phyloP scores from a whole-genome alignment of 2,797 vertebrate genomes.

The Poeciliopsis gracilis region DNA sequence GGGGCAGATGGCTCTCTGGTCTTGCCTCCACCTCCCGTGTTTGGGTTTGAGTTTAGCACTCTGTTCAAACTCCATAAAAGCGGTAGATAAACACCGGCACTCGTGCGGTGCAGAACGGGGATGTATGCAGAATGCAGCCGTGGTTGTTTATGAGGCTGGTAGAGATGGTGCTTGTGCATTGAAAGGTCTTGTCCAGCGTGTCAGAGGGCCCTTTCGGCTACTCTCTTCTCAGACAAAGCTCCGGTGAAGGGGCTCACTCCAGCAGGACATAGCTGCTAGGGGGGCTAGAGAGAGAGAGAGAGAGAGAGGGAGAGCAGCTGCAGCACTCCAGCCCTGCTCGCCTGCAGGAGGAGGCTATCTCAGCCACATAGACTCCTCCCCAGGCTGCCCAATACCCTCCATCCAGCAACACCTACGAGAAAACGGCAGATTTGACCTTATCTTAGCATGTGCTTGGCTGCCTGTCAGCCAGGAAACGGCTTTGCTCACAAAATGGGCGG shows the following conservation, averaged over 20 bases:
- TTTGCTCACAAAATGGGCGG: slow-evolving; percentile 47
- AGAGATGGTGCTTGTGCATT: slow-evolving; percentile 72
- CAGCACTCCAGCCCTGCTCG: slow-evolving; percentile 71
- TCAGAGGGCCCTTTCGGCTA: slow-evolving; percentile 82
- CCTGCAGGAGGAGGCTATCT: slow-evolving; percentile 78
- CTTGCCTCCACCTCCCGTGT: slow-evolving; percentile 71
- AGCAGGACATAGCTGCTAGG: slow-evolving; percentile 79
- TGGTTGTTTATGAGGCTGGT: slow-evolving; percentile 55
- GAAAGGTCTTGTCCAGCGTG: slow-evolving; percentile 82
- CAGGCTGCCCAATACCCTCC: slow-evolving; percentile 67
- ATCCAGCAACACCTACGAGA: slow-evolving; percentile 57
- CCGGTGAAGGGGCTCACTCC: slow-evolving; percentile 81
- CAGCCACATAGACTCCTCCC: slow-evolving; percentile 73
- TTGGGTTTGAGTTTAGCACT: slow-evolving; percentile 84
- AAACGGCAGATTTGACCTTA: slow-evolving; percentile 75
- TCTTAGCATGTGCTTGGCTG: slow-evolving; percentile 61
- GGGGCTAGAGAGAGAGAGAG: slow-evolving; percentile 9
- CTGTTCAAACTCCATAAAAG: slow-evolving; percentile 77
- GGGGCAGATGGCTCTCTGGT: slow-evolving; percentile 75
- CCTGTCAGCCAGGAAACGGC: slow-evolving; percentile 57
- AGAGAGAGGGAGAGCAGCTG: slow-evolving; percentile 51
- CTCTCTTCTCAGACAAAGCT: slow-evolving; percentile 81
- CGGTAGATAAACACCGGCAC: slow-evolving; percentile 78
- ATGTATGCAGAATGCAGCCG: slow-evolving; percentile 52
- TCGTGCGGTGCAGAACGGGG: slow-evolving; percentile 70